Evolutionary conservation across 2,888 invertebrate species (phyloP).

Genomic region (Drosophila nigricruria): DNA sequence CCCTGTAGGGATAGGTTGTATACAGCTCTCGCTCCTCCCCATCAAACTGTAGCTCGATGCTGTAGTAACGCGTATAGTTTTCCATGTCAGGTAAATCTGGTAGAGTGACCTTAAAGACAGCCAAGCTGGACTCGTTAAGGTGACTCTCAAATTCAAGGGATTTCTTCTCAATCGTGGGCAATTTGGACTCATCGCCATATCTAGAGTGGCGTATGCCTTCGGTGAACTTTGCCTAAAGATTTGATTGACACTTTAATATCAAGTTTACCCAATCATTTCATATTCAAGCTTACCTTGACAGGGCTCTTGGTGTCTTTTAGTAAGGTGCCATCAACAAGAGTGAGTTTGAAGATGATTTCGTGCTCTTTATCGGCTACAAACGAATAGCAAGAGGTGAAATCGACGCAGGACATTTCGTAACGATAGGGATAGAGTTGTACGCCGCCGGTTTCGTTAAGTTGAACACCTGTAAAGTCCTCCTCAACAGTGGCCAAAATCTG

Average conservation of each 20-base stretch:
- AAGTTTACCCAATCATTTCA: no score
- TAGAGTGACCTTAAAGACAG: constrained; percentile 88
- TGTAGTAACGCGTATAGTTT: constrained; percentile 65
- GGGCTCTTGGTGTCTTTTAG: constrained; percentile 87
- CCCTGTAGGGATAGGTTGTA: constrained; percentile 67
- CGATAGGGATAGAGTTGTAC: constrained; percentile 92
- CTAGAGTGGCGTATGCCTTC: constrained; percentile 61
- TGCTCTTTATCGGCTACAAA: constrained; percentile 96
- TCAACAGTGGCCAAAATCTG: constrained; percentile 94
- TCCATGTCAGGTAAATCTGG: constrained; percentile 85
- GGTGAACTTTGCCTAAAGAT: constrained; percentile 60
- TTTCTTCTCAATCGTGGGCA: constrained; percentile 83
- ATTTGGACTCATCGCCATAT: constrained; percentile 36
- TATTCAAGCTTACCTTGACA: constrained; percentile 83
- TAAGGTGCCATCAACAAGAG: constrained; percentile 90
- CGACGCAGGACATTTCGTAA: constrained; percentile 90
- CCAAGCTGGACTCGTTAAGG: constrained; percentile 89
- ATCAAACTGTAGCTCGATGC: constrained; percentile 59
- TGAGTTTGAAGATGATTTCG: constrained; percentile 91
- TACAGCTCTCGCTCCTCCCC: constrained; percentile 69
- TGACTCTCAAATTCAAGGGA: constrained; percentile 81
- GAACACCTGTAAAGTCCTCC: constrained; percentile 93
- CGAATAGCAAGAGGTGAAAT: constrained; percentile 90
- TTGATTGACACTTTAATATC: not conserved
- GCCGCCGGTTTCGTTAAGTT: constrained; percentile 92